These are phyloP conservation scores for Empidonax alnorum DNA, from an alignment of 2,113 vertebrate species.

Conservation along the genomic window DNA sequence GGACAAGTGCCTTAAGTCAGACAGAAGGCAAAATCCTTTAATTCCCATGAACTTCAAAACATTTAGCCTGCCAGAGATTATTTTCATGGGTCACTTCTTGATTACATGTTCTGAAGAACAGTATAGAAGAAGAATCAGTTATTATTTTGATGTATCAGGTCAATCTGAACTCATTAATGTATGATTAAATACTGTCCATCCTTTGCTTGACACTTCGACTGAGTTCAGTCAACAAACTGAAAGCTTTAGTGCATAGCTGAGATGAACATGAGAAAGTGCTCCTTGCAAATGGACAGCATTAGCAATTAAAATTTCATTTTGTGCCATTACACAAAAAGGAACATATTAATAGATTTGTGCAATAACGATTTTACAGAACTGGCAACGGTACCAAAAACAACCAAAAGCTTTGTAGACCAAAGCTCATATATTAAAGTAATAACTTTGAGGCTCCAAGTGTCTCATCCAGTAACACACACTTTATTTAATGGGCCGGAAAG, in stretches of 20 bases:
- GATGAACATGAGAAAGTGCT: background rate
- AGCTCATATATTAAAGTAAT: background rate
- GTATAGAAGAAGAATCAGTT: background rate
- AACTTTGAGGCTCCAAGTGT: background rate
- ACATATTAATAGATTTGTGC: background rate
- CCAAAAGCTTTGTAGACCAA: background rate
- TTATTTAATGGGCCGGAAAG: background rate
- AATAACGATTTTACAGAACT: background rate
- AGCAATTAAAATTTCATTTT: background rate
- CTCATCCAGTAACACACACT: background rate
- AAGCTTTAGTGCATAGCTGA: background rate
- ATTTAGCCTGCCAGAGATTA: background rate
- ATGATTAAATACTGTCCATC: background rate
- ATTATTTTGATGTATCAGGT: background rate
- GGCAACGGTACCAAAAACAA: background rate
- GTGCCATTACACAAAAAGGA: background rate
- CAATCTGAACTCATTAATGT: background rate
- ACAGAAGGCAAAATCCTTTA: background rate
- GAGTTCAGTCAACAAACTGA: conserved; percentile 13
- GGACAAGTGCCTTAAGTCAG: background rate
- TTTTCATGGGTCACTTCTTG: background rate
- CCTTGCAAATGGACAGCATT: background rate
- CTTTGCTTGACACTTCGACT: background rate
- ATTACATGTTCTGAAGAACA: background rate
- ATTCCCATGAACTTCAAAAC: background rate